Evolutionary conservation across 53 echinoderm and acorn worm genomes (phyloP), one percentile per base, ranked within the genome.

Genomic region (Patiria pectinifera): DNA sequence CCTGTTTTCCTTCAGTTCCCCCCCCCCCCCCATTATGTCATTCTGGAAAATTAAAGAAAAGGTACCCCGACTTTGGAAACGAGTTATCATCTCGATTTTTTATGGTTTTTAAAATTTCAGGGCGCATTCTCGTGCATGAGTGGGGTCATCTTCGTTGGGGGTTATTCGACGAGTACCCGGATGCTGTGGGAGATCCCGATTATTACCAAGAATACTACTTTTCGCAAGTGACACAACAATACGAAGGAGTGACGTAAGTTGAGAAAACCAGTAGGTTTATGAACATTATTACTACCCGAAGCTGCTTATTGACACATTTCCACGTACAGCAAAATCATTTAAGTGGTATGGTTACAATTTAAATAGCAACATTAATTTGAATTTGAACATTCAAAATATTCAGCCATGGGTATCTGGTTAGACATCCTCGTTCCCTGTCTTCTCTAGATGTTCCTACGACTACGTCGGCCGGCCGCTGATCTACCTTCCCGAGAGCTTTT

Each of bases 121-220:
- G 96, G 58, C 92, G 95, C 45, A 83, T 91, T 26, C 81, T 96
- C 1, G 94, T 96, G 4, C 96, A 96, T 45, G 95, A 95, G 85
- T 95, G 95, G 95, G 95, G 88, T 4, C 95, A 95, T 80, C 93
- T 92, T 49, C 93, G 95, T 23, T 95, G 95, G 95, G 95, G 95
- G 15, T 66, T 95, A 19, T 95, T 95, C 86, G 92, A 96, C 85
- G 96, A 96, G 43, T 96, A 96, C 47, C 87, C 96, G 15, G 94
- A 96, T 58, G 63, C 91, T 10, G 85, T 91, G 11, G 96, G 91
- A 22, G 96, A 96, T 83, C 86, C 89, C 15, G 87, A 92, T 59
- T 84, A 76, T 45, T 92, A 92, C 62, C 92, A 85, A 24, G 92
- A 85, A 62, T 92, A 85, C 66, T 94, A 86, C 48, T 94, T 60